Evolutionary conservation across 1,140 invertebrate genomes (phyloP).

Genomic region (Acyrthosiphon pisum): DNA sequence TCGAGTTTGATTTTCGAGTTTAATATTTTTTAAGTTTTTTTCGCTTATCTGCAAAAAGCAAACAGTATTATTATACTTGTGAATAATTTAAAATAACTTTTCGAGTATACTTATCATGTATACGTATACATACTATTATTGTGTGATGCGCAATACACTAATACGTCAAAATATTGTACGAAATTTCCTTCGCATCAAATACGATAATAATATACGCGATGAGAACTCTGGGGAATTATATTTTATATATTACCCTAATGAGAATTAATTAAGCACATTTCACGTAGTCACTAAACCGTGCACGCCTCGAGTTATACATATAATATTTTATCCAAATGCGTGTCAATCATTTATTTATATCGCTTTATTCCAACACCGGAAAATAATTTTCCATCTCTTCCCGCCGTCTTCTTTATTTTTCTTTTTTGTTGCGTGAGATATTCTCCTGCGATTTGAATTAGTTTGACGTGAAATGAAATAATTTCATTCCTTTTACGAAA

Average conservation of each 20-base stretch:
- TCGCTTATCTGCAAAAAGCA: not conserved
- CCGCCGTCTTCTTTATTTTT: not conserved
- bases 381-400: not conserved
- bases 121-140: not conserved
- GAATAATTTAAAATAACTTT: not conserved
- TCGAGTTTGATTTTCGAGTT: not conserved
- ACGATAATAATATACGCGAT: too few relatives aligned
- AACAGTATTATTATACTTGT: not conserved
- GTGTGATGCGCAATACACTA: not conserved
- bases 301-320: not conserved
- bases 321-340: not conserved
- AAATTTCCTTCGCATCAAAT: not conserved
- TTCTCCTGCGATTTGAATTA: not conserved
- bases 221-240: not conserved
- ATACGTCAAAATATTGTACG: not conserved
- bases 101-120: not conserved
- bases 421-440: not conserved
- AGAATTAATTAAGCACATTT: not conserved
- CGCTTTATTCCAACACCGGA: not conserved
- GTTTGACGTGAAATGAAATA: conserved; percentile 32
- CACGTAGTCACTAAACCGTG: not conserved
- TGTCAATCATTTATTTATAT: conserved; percentile 31
- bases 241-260: conserved; percentile 16
- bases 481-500: not conserved
- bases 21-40: not conserved